A percentile compares a stretch with the other conserved stretches of the same genome.
Evolutionary conservation across 2,888 invertebrate species (phyloP).

Genomic region (Alloplasta piceator): DNA sequence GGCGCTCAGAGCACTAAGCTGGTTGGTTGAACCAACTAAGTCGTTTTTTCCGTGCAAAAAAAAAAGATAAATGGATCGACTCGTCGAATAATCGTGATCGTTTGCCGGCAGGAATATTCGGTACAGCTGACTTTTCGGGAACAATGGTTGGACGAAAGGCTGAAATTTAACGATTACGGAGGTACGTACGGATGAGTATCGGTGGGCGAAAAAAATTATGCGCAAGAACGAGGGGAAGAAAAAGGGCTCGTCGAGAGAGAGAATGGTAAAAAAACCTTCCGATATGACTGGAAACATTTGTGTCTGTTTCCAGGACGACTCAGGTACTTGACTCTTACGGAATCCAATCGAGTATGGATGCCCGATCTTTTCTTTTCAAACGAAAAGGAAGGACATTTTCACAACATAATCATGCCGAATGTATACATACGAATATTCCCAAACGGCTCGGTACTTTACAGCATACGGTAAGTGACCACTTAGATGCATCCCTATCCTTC

Average conservation of each 20-base stretch:
- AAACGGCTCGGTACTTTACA: slow-evolving; percentile 97
- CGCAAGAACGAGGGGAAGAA: slow-evolving; percentile 5
- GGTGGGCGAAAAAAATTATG: slow-evolving; percentile 8
- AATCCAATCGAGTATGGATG: slow-evolving; percentile 98
- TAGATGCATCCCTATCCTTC: slow-evolving; percentile 29
- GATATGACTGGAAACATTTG: slow-evolving; percentile 49
- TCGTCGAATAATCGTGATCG: slow-evolving; percentile 59
- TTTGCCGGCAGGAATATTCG: slow-evolving; percentile 95
- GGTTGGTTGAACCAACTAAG: too few species aligned
- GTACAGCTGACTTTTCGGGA: slow-evolving; percentile 98
- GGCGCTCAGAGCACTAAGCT: too few species aligned
- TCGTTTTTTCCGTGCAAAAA: too few species aligned
- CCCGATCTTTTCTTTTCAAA: slow-evolving; percentile 99
- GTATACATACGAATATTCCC: slow-evolving; percentile 98
- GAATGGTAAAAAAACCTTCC: neutral
- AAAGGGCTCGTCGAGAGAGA: slow-evolving; percentile 3
- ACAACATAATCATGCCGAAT: slow-evolving; percentile 99
- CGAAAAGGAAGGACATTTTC: slow-evolving; percentile 98
- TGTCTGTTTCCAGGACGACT: slow-evolving; percentile 87
- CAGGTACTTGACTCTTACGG: slow-evolving; percentile 96
- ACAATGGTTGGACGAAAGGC: slow-evolving; percentile 97
- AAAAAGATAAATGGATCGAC: neutral
- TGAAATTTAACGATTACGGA: slow-evolving; percentile 94
- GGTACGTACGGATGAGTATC: slow-evolving; percentile 84
- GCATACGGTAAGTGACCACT: slow-evolving; percentile 88